Conservation (phyloP, 23 tunicate species). For the Ciona savignyi region DNA sequence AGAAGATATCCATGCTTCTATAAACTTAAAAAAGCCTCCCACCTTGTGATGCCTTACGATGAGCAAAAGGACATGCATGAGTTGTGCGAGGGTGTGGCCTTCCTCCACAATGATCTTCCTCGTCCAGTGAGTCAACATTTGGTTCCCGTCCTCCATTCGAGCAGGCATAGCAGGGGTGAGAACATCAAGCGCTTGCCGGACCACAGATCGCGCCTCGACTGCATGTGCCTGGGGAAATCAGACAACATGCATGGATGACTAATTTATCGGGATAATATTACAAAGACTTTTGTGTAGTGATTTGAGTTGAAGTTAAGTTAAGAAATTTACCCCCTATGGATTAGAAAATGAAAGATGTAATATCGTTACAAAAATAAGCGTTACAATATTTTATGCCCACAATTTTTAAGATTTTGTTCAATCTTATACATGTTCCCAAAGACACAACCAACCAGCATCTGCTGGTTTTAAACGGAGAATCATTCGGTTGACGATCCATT, state of each 20-base stretch:
- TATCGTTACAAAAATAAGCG: neutral
- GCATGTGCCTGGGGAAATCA: slow-evolving; percentile 68
- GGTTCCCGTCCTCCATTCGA: slow-evolving; percentile 80
- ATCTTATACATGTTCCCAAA: neutral
- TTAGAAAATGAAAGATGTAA: neutral
- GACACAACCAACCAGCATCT: neutral
- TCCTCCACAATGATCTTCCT: slow-evolving; percentile 95
- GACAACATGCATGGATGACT: neutral
- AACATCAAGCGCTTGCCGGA: slow-evolving; percentile 87
- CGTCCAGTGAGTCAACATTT: slow-evolving; percentile 86
- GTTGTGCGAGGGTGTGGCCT: slow-evolving; percentile 90
- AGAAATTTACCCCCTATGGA: neutral
- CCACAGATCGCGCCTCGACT: slow-evolving; percentile 74
- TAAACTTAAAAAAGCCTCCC: neutral
- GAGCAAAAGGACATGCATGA: slow-evolving; percentile 81
- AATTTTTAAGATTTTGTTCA: neutral
- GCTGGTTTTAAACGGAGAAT: neutral
- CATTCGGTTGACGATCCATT: neutral
- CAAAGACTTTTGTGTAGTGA: neutral
- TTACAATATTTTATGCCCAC: no score
- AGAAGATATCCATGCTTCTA: neutral
- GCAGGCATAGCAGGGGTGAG: slow-evolving; percentile 81
- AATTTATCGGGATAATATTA: neutral
- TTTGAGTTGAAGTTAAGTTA: neutral
- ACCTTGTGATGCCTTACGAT: slow-evolving; percentile 85